Evolutionary conservation across 2,113 vertebrate genomes (phyloP), one percentile per base, ranked within the genome.

Genomic region (Zosterops hypoxanthus): DNA sequence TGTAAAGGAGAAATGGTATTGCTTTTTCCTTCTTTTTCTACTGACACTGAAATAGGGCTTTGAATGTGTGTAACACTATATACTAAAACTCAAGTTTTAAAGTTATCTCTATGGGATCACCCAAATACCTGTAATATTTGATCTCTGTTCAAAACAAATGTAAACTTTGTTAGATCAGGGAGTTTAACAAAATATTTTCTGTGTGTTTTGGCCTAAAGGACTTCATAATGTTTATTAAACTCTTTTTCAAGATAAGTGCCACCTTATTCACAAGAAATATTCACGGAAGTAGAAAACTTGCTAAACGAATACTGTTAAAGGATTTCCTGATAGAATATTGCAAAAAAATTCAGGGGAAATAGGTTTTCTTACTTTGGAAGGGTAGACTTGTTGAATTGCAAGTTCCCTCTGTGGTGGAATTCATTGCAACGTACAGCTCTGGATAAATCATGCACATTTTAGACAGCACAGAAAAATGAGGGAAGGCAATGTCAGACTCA

Each of bases 271-370:
- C 9, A 76, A 29, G 11, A 14, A 46, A 16, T 31, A 77, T 13
- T 86, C 8, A 65, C 2, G 16, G 21, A 55, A 66, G 14, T 19
- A 49, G 16, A 83, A 68, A 14, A 10, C 41, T 60, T 69, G 21
- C 34, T 42, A 26, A 70, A 73, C 25, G 1, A 55, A 59, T 72
- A 77, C 9, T 49, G 31, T 6, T 49, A 29, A 86, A 63, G 9
- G 1, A 11, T 24, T 83, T 82, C 44, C 52, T 59, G 7, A 42
- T 7, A 42, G 26, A 88, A 66, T 2, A 44, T 5, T 0, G 0
- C 6, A 9, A 52, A 26, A 26, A 70, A 59, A 41, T 19, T 2
- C 9, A 53, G 7, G 5, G 6, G 8, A 72, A 89, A 89, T 50
- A 20, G 16, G 7, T 41, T 50, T 89, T 64, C 33, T 72, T 59